phyloP scores from a whole-genome alignment of 2,113 vertebrate genomes.

The Thymallus thymallus region DNA sequence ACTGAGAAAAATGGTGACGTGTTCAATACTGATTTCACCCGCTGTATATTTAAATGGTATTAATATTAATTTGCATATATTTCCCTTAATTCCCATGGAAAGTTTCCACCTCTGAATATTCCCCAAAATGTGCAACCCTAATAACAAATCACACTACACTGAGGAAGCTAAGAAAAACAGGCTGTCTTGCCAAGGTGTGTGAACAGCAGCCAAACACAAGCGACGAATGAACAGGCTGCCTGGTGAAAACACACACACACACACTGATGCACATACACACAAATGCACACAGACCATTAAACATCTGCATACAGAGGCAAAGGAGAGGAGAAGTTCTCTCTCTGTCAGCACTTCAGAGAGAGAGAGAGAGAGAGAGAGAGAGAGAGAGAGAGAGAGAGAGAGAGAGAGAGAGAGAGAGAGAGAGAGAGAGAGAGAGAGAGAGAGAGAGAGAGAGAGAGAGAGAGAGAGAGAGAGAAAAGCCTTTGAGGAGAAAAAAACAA shows the following conservation, averaged over 20 bases:
- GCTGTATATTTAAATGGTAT: no score
- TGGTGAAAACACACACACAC: not conserved
- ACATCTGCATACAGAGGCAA: conserved; percentile 20
- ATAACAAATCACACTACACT: conserved; percentile 46
- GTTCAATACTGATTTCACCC: no score
- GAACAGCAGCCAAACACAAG: conserved; percentile 5
- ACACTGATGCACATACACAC: conserved; percentile 16
- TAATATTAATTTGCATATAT: no score
- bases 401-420: no score
- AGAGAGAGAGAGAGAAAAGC: conserved; percentile 19
- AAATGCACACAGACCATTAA: not conserved
- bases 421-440: not conserved
- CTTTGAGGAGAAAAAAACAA: conserved; percentile 44
- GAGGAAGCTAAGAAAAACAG: not conserved
- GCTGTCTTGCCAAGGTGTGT: not conserved
- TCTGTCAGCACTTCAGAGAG: conserved; percentile 6
- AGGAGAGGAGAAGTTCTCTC: conserved; percentile 29
- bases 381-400: no score
- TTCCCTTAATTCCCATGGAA: no score
- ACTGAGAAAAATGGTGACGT: no score
- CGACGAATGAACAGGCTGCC: not conserved
- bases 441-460: not conserved
- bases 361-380: no score
- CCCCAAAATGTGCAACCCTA: no score
- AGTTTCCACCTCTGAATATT: no score